Evolutionary conservation across 1,140 invertebrate genomes (phyloP).

Genomic region (Muscidifurax raptorellus): DNA sequence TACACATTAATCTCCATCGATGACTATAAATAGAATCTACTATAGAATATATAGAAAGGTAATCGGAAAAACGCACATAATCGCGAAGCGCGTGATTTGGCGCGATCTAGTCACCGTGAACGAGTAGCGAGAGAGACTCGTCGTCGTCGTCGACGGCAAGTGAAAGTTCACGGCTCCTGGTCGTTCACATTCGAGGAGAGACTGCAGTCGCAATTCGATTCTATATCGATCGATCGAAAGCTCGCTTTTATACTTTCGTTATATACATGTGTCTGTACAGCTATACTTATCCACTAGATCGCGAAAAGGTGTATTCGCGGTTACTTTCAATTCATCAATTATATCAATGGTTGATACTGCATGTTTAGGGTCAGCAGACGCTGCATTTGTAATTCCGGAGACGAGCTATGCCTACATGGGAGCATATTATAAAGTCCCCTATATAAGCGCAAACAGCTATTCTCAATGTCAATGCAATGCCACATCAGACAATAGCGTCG

Average conservation of each 20-base stretch:
- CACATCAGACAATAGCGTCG: too few species aligned
- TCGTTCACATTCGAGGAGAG: slow-evolving; percentile 27
- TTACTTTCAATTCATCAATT: too few species aligned
- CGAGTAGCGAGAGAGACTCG: not conserved
- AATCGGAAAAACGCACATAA: not conserved
- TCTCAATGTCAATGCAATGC: too few species aligned
- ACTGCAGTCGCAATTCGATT: not conserved
- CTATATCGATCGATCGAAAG: slow-evolving; percentile 10
- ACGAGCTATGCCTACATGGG: too few species aligned
- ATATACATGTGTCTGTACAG: too few species aligned
- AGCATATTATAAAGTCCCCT: too few species aligned
- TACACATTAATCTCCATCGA: not conserved
- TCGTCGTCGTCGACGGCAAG: not conserved
- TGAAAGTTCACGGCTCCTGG: slow-evolving; percentile 42
- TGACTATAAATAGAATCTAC: not conserved
- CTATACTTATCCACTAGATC: too few species aligned
- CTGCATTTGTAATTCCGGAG: too few species aligned
- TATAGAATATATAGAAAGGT: not conserved
- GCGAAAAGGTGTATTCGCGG: too few species aligned
- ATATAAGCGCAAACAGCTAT: too few species aligned
- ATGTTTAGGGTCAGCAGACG: too few species aligned
- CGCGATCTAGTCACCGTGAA: not conserved
- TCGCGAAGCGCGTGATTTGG: not conserved
- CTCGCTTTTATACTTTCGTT: slow-evolving; percentile 19
- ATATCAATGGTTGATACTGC: too few species aligned